phyloP scores from a whole-genome alignment of 1,140 invertebrate genomes.

The Melitaea cinxia region DNA sequence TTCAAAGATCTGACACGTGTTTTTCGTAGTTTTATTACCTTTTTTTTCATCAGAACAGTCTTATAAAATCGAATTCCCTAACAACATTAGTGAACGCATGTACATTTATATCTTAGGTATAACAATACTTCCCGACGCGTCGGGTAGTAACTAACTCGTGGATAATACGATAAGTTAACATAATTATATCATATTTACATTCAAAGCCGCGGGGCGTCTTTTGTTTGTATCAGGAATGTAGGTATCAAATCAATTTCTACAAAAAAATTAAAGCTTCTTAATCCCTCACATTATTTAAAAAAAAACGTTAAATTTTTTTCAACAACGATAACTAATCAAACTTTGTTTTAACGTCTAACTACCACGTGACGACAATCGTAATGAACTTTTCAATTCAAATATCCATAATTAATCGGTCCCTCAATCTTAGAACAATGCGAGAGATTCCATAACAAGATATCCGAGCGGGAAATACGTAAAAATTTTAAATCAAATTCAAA shows the following conservation, averaged over 20 bases:
- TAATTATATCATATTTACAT: slow-evolving; percentile 37
- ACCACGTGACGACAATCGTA: background rate
- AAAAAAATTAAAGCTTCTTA: slow-evolving; percentile 43
- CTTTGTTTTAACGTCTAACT: background rate
- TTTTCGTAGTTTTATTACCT: slow-evolving; percentile 40
- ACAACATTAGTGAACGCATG: slow-evolving; percentile 27
- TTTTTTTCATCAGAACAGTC: slow-evolving; percentile 48
- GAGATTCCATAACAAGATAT: slow-evolving; percentile 33
- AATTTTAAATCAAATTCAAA: slow-evolving; percentile 10
- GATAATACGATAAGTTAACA: slow-evolving; percentile 34
- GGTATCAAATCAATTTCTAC: slow-evolving; percentile 35
- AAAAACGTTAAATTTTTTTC: background rate
- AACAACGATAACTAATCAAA: background rate
- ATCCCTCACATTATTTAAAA: slow-evolving; percentile 38
- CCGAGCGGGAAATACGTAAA: slow-evolving; percentile 6
- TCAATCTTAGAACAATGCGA: slow-evolving; percentile 24
- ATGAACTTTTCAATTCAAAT: slow-evolving; percentile 8
- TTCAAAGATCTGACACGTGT: slow-evolving; percentile 2
- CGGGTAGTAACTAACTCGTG: background rate
- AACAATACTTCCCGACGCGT: slow-evolving; percentile 32
- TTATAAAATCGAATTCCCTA: slow-evolving; percentile 50
- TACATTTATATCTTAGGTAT: slow-evolving; percentile 25
- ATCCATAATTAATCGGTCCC: slow-evolving; percentile 25
- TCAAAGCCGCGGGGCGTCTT: slow-evolving; percentile 42
- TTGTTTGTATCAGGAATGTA: slow-evolving; percentile 44